These are phyloP conservation scores for Trachelus tabidus DNA, from an alignment of 2,888 invertebrate genomes.

Conservation along the genomic window DNA sequence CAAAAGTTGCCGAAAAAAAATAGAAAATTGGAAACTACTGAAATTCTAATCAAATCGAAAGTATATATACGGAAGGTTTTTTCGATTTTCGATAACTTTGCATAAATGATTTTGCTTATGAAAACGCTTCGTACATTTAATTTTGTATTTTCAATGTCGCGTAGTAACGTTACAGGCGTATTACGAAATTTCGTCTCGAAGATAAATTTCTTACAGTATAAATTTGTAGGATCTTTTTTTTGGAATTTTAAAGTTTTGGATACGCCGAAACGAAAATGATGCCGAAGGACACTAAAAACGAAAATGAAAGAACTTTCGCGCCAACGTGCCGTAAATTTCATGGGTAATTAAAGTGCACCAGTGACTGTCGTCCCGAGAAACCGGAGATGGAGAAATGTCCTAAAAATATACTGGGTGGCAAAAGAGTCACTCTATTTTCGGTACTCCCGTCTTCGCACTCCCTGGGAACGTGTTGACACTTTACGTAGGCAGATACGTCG, in stretches of 20 bases:
- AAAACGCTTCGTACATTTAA: not conserved
- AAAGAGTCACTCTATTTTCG: not conserved
- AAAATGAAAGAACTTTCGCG: not conserved
- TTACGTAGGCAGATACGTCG: not conserved
- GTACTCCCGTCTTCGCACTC: not conserved
- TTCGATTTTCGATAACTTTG: not conserved
- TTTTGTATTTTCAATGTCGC: not conserved
- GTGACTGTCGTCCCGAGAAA: not conserved
- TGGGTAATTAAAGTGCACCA: not conserved
- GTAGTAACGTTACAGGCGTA: not conserved
- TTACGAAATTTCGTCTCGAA: not conserved
- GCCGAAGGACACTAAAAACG: not conserved
- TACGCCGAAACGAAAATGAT: not conserved
- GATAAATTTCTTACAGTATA: not conserved
- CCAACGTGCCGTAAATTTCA: not conserved
- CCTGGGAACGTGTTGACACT: not conserved
- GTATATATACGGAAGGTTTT: not conserved
- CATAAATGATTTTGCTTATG: not conserved
- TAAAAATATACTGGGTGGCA: not conserved
- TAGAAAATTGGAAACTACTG: not conserved
- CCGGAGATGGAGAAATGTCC: not conserved
- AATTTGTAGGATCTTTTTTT: not conserved
- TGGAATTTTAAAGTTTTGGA: not conserved
- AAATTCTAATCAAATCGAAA: not conserved
- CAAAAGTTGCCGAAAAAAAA: constrained; percentile 11